Conservation (phyloP, 1,140 invertebrate genomes). For the Achroia grisella region DNA sequence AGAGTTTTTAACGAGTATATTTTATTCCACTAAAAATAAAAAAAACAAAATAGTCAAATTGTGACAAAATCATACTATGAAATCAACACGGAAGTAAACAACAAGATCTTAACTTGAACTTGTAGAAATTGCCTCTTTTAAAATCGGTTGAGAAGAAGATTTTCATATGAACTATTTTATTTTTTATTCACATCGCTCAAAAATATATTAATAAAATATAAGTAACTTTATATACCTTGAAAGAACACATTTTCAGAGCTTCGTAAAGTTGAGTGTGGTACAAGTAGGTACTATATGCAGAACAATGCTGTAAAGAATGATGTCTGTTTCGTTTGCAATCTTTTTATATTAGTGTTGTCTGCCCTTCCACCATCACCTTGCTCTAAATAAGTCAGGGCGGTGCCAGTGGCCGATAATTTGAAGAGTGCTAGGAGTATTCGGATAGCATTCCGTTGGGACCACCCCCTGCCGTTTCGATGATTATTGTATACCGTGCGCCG, state of each 20-base stretch:
- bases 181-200: too few relatives aligned
- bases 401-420: conserved; percentile 13
- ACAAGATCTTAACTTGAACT: too few relatives aligned
- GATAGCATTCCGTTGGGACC: conserved; percentile 17
- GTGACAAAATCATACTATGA: too few relatives aligned
- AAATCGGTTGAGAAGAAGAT: too few relatives aligned
- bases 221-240: conserved; percentile 9
- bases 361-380: conserved; percentile 19
- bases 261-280: conserved; percentile 1
- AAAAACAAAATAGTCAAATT: too few relatives aligned
- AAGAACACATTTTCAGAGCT: conserved; percentile 9
- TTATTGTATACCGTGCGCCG: conserved; percentile 7
- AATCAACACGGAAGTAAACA: too few relatives aligned
- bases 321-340: conserved; percentile 11
- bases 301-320: conserved; percentile 15
- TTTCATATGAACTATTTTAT: too few relatives aligned
- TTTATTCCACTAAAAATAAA: too few relatives aligned
- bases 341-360: conserved; percentile 23
- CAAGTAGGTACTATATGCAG: background rate
- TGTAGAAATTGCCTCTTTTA: too few relatives aligned
- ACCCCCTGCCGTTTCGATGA: conserved; percentile 18
- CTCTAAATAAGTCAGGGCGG: conserved; percentile 14
- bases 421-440: conserved; percentile 11
- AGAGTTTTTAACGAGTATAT: too few relatives aligned
- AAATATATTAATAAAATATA: too few relatives aligned